Conservation (phyloP, 2,888 invertebrate genomes). For the Drosophila histrio region DNA sequence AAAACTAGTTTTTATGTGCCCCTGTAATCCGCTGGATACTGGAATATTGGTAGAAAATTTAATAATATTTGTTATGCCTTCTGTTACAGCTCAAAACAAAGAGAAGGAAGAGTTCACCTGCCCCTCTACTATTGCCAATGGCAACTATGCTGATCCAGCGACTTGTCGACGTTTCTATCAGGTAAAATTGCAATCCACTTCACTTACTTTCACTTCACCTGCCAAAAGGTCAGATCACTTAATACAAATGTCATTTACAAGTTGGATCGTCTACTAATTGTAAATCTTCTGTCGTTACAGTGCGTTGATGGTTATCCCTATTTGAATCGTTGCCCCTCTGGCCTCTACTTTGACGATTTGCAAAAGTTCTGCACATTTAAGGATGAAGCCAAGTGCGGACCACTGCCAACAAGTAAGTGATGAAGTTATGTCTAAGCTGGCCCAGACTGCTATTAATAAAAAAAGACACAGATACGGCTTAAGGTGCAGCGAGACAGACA, state of each 20-base stretch:
- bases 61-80: neutral
- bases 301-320: constrained; percentile 96
- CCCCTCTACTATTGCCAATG: constrained; percentile 93
- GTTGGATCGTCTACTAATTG: neutral
- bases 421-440: constrained; percentile 46
- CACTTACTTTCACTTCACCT: neutral
- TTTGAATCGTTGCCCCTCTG: constrained; percentile 94
- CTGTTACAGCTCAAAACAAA: constrained; percentile 76
- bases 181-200: constrained; percentile 84
- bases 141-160: constrained; percentile 94
- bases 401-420: constrained; percentile 92
- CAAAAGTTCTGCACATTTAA: constrained; percentile 96
- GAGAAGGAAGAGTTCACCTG: constrained; percentile 89
- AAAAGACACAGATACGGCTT: constrained; percentile 7
- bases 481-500: neutral
- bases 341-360: constrained; percentile 94
- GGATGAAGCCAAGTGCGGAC: constrained; percentile 95
- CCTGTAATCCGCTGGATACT: neutral
- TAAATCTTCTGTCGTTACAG: constrained; percentile 84
- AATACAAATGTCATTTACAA: neutral
- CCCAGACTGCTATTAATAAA: constrained; percentile 49
- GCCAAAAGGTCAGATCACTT: neutral
- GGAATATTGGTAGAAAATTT: neutral
- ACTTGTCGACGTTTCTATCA: constrained; percentile 95
- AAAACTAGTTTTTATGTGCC: neutral